These are phyloP conservation scores for Anastrepha obliqua DNA, from an alignment of 1,140 invertebrate genomes.

Conservation along the genomic window DNA sequence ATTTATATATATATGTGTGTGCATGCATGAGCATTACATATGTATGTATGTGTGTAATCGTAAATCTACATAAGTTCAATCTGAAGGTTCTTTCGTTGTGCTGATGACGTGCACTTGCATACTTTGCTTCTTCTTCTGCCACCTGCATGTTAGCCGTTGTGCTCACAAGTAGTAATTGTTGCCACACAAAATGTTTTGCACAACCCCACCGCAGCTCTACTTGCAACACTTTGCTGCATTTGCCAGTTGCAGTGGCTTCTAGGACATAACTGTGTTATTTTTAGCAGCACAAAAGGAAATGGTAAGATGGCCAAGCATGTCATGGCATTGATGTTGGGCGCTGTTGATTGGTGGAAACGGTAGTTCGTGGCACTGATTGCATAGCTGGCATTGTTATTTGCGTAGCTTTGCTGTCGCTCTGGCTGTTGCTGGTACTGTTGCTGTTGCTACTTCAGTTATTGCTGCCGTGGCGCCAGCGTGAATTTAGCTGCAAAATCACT, in stretches of 20 bases:
- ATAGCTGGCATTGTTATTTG: not conserved
- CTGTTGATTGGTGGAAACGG: constrained; percentile 44
- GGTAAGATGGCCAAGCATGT: constrained; percentile 26
- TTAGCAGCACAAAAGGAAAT: constrained; percentile 19
- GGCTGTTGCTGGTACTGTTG: too few species aligned
- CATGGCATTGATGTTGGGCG: constrained; percentile 26
- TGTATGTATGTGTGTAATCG: not conserved
- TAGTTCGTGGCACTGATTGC: constrained; percentile 44
- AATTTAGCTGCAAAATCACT: not conserved
- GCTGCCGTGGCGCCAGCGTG: not conserved
- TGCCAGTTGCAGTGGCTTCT: constrained; percentile 21
- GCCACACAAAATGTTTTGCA: constrained; percentile 1
- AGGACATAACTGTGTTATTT: constrained; percentile 47
- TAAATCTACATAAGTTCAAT: not conserved
- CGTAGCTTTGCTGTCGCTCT: too few species aligned
- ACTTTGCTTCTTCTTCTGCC: not conserved
- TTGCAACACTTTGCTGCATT: not conserved
- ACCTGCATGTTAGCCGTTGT: constrained; percentile 4
- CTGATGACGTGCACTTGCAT: not conserved
- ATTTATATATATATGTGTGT: not conserved
- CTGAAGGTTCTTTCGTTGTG: not conserved
- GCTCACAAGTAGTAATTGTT: not conserved
- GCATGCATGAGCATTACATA: not conserved
- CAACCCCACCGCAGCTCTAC: not conserved
- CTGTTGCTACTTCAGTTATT: not conserved